Conservation (phyloP, 1,140 invertebrate genomes). For the Atta texana region DNA sequence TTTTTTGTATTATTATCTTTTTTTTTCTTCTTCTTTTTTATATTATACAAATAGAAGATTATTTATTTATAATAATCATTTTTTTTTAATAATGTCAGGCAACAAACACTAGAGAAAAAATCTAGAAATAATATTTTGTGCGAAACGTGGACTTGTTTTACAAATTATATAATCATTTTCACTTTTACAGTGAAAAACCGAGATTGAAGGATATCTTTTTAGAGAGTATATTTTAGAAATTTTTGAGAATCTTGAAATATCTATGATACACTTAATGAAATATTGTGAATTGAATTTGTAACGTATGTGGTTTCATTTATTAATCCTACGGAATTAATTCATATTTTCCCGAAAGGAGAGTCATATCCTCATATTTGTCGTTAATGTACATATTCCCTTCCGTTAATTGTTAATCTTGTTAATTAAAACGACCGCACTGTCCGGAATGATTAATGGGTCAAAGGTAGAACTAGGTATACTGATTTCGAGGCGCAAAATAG, state of each 20-base stretch:
- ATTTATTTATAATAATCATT: background rate
- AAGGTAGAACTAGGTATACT: conserved; percentile 27
- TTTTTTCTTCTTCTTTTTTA: background rate
- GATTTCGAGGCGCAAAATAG: conserved; percentile 40
- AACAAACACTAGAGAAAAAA: background rate
- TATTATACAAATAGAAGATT: background rate
- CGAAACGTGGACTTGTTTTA: background rate
- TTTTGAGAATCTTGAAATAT: background rate
- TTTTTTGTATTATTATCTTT: background rate
- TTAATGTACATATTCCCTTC: background rate
- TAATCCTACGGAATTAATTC: conserved; percentile 24
- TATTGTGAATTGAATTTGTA: background rate
- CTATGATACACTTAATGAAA: background rate
- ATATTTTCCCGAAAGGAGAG: background rate
- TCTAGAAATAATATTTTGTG: background rate
- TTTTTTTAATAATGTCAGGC: background rate
- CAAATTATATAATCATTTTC: background rate
- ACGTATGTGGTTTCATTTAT: background rate
- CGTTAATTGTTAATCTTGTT: conserved; percentile 50
- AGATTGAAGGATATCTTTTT: background rate
- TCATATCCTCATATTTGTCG: conserved; percentile 10
- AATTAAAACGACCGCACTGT: conserved; percentile 39
- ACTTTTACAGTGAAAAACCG: background rate
- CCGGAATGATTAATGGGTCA: conserved; percentile 23
- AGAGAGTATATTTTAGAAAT: background rate